Percentiles rank a stretch among this genome's conserved stretches.
phyloP scores from a whole-genome alignment of 2,113 vertebrate genomes.

The Cyanoramphus novaezelandiae region DNA sequence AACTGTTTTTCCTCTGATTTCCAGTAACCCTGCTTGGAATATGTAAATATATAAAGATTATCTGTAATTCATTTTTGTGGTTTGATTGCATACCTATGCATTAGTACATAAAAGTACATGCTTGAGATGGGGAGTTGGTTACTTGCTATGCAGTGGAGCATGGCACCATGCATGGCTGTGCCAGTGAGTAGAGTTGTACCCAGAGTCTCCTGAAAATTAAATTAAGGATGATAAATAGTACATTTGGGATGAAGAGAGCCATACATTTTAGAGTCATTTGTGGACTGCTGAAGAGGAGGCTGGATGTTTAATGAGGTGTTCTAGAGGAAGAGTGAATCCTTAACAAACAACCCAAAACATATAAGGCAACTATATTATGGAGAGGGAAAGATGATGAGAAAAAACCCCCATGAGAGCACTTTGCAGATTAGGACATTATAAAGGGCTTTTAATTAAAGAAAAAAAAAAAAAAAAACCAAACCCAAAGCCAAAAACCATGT shows the following conservation, averaged over 20 bases:
- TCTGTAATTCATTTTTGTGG: background rate
- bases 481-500: background rate
- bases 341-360: background rate
- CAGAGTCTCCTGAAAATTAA: background rate
- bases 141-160: background rate
- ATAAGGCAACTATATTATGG: background rate
- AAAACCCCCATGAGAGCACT: background rate
- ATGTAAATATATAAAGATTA: background rate
- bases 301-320: background rate
- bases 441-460: background rate
- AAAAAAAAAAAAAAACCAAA: too few relatives aligned
- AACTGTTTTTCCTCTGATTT: background rate
- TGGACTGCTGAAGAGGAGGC: background rate
- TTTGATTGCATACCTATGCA: background rate
- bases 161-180: background rate
- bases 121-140: background rate
- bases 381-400: rapidly evolving
- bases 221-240: background rate
- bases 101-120: background rate
- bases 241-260: background rate
- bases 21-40: background rate
- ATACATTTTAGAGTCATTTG: background rate
- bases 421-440: background rate
- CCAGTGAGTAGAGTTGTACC: background rate
- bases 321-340: background rate